Conservation (phyloP, 2,113 vertebrate species). For the Perccottus glenii region DNA sequence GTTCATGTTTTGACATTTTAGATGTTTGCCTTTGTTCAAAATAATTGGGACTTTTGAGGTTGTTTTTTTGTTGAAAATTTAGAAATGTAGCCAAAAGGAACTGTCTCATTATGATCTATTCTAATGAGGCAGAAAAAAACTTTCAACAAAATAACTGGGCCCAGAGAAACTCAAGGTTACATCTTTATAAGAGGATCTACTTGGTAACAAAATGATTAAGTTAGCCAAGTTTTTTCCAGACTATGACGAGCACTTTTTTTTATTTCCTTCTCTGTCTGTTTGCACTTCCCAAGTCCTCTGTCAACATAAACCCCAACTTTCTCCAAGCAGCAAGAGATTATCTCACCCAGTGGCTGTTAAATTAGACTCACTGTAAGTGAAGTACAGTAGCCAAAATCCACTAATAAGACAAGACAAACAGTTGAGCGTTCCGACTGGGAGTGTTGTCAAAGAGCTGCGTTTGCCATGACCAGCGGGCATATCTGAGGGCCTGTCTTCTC, state of each 20-base stretch:
- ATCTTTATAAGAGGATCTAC: conserved; percentile 15
- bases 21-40: conserved; percentile 51
- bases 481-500: conserved; percentile 51
- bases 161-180: conserved; percentile 22
- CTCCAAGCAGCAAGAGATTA: neutral
- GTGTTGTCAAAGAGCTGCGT: conserved; percentile 51
- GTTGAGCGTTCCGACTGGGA: conserved; percentile 36
- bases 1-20: conserved; percentile 36
- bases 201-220: conserved; percentile 22
- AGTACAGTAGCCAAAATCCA: conserved; percentile 37
- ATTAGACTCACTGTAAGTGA: conserved; percentile 29
- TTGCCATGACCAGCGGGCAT: conserved; percentile 53
- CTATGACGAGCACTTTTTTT: neutral
- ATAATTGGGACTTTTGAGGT: conserved; percentile 61
- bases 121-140: conserved; percentile 57
- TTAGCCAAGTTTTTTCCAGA: neutral
- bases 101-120: conserved; percentile 59
- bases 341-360: conserved; percentile 22
- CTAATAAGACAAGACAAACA: conserved; percentile 57
- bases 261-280: neutral
- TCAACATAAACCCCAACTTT: conserved; percentile 2
- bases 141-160: conserved; percentile 24
- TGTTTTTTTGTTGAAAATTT: conserved; percentile 26
- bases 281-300: neutral
- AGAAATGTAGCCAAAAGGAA: conserved; percentile 45